These are phyloP conservation scores for Delia radicum DNA, from an alignment of 1,140 invertebrate species.

Conservation along the genomic window DNA sequence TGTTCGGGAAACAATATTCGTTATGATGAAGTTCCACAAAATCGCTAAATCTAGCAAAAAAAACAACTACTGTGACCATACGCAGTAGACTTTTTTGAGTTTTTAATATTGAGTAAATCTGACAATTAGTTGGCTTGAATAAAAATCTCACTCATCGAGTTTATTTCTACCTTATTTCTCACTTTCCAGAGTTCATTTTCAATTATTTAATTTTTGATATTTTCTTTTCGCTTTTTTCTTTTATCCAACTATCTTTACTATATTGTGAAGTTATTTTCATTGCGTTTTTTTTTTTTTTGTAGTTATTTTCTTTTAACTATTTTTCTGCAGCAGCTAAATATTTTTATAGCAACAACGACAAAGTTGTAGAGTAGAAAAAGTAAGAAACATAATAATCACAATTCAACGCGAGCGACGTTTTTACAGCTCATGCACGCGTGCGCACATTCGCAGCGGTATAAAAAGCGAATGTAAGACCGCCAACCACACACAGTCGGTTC, in stretches of 20 bases:
- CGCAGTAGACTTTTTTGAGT: no score
- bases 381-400: slow-evolving; percentile 7
- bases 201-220: not conserved
- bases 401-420: slow-evolving; percentile 30
- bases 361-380: slow-evolving; percentile 13
- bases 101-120: not conserved
- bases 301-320: not conserved
- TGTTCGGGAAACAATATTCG: no score
- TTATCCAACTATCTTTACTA: not conserved
- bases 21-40: no score
- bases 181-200: not conserved
- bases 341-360: not conserved
- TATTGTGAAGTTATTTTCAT: not conserved
- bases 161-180: not conserved
- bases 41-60: no score
- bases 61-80: no score
- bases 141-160: not conserved
- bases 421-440: slow-evolving; percentile 42
- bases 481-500: slow-evolving; percentile 55
- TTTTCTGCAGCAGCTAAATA: not conserved
- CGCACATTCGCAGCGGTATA: slow-evolving; percentile 52
- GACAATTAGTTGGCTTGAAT: not conserved
- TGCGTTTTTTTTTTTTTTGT: not conserved
- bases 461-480: slow-evolving; percentile 54
- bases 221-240: not conserved